Evolutionary conservation across 2,797 vertebrate species (phyloP), one percentile per base, ranked within the genome.

Genomic region (Melanotaenia parkinsoni): DNA sequence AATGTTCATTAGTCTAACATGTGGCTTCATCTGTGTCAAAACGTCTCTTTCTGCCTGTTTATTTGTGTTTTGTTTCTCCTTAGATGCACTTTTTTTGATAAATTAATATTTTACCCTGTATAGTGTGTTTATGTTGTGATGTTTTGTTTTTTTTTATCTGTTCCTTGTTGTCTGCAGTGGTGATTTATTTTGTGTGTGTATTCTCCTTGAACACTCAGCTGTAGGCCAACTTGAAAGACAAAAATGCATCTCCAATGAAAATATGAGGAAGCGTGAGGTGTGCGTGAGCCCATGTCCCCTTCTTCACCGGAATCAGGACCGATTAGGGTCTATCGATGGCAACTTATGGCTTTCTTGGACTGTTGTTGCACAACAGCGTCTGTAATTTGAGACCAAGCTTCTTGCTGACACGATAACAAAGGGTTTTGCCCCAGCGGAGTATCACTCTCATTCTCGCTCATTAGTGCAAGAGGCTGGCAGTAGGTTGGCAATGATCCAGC

Each of bases 31-130:
- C 72, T 77, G 77, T 81, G 74, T 74, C 62, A 24, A 38, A 20
- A 68, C 37, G 47, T 37, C 53, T 32, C 45, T 63, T 72, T 38
- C 54, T 72, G 53, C 74, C 57, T 74, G 11, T 76, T 40, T 66
- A 50, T 67, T 56, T 80, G 63, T 81, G 33, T 84, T 86, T 80
- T 82, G 81, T 86, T 77, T 72, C 83, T 83, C 80, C 83, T 82
- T 81, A 84, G 89, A 90, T 88, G 88, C 87, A 86, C 83, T 88
- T 90, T 89, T 30, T 84, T 87, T 87, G 81, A 90, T 91, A 82
- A 90, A 91, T 88, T 84, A 77, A 89, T 90, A 86, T 90, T 91
- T 85, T 40, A 18, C 38, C 76, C 63, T 20, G 58, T 89, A 82
- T 80, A 32, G 78, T 84, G 83, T 85, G 82, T 90, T 91, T 88